Conservation (phyloP, 2,113 vertebrate genomes). For the Cyprinodon tularosa region DNA sequence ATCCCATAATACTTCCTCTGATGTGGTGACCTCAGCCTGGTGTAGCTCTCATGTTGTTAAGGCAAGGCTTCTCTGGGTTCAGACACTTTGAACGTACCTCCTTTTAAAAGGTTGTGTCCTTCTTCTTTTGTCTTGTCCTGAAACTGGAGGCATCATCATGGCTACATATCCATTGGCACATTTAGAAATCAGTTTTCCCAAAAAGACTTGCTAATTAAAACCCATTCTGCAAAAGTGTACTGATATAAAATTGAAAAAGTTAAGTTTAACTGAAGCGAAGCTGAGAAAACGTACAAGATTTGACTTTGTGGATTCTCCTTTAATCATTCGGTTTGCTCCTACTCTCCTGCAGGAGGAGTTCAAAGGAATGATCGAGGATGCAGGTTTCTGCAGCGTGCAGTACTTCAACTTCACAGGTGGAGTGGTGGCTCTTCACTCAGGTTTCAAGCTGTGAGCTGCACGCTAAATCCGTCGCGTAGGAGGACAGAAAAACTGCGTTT, state of each 20-base stretch:
- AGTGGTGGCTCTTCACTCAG: conserved; percentile 94
- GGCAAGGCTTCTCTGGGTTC: neutral
- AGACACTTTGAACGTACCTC: neutral
- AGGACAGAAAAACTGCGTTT: conserved; percentile 6
- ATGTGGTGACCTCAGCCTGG: too few species aligned
- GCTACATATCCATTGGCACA: neutral
- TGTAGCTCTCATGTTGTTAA: neutral
- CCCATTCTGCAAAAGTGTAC: neutral
- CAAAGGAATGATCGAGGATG: conserved; percentile 91
- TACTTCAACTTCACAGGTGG: conserved; percentile 86
- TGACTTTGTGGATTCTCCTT: neutral
- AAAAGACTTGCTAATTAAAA: neutral
- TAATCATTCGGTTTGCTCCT: neutral
- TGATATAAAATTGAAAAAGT: neutral
- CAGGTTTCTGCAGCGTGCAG: conserved; percentile 88
- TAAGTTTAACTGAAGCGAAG: neutral
- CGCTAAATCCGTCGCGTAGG: neutral
- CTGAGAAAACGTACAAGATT: neutral
- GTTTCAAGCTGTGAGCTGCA: conserved; percentile 89
- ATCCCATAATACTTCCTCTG: too few species aligned
- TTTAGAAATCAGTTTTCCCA: neutral
- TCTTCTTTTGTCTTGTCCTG: neutral
- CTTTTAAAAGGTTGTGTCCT: neutral
- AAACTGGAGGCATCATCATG: neutral
- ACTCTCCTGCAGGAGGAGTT: conserved; percentile 86